These are phyloP conservation scores for Seriola rivoliana DNA, from an alignment of 2,113 vertebrate species.

Conservation along the genomic window DNA sequence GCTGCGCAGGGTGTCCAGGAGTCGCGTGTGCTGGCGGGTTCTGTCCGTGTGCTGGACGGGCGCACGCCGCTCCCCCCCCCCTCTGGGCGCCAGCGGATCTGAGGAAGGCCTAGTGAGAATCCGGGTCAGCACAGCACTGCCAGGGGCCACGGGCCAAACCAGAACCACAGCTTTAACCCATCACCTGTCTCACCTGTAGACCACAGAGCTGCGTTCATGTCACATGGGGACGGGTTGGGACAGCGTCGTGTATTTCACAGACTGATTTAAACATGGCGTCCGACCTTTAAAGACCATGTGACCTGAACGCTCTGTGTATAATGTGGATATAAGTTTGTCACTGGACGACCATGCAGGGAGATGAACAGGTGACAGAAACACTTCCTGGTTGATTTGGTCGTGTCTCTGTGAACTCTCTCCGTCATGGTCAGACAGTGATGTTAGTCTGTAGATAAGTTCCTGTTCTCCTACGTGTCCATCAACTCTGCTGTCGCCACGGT, in stretches of 20 bases:
- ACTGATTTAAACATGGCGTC: too few relatives aligned
- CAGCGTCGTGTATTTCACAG: too few relatives aligned
- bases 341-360: constrained; percentile 15
- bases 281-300: too few relatives aligned
- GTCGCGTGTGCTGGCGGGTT: constrained; percentile 85
- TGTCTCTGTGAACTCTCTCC: constrained; percentile 3
- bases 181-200: constrained; percentile 8
- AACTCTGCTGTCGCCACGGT: constrained; percentile 48
- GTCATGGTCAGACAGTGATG: constrained; percentile 32
- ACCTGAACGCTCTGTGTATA: too few relatives aligned
- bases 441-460: constrained; percentile 51
- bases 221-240: constrained; percentile 5
- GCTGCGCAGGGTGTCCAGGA: constrained; percentile 80
- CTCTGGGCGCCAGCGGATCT: constrained; percentile 84
- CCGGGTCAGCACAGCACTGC: constrained; percentile 84
- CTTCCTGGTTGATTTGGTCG: neutral
- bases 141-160: constrained; percentile 54
- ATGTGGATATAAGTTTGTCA: neutral
- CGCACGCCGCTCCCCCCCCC: constrained; percentile 74
- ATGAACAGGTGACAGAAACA: neutral
- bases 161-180: constrained; percentile 1
- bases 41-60: constrained; percentile 86
- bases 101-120: constrained; percentile 87
- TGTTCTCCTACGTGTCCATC: constrained; percentile 42
- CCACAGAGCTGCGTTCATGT: constrained; percentile 55